Evolutionary conservation across 2,888 invertebrate species (phyloP), one percentile per base, ranked within the genome.

Genomic region (Nomada hirtipes): DNA sequence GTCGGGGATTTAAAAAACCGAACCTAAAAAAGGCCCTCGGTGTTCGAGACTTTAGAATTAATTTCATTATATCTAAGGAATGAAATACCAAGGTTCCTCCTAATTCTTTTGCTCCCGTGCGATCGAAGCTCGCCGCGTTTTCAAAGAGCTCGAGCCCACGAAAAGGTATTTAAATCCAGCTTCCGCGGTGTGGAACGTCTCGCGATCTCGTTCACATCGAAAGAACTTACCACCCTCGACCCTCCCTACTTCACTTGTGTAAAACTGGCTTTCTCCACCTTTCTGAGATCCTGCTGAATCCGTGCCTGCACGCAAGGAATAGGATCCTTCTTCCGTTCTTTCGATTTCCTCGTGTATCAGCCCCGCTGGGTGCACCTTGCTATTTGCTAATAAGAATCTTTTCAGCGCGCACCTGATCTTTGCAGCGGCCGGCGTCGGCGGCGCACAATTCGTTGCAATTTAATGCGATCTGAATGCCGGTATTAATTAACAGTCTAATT

Each of bases 401-500:
- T 90, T 90, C 85, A 90, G 65, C 64, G 61, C 73, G 81, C 87
- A 87, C 84, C 88, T 86, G 88, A 84, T 79, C 89, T 87, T 86
- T 87, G 86, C 82, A 86, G 86, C 86, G 81, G 68, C 71, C 76
- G 78, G 77, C 83, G 82, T 57, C 87, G 84, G 50, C 73, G 74
- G 74, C 73, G 84, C 79, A 87, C 90, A 88, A 90, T 89, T 88
- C 84, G 86, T 36, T 84, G 85, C 87, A 89, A 91, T 91, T 90
- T 89, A 90, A 91, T 90, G 86, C 84, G 85, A 82, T 77, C 82
- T 89, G 90, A 91, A 90, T 91, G 85, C 86, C 78, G 85, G 89
- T 87, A 89, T 91, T 90, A 91, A 91, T 91, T 91, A 91, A 90
- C 90, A 90, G 90, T 81, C 86, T 79, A 82, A 67, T 85, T 65